Evolutionary conservation across 1,140 invertebrate genomes (phyloP), one percentile per base, ranked within the genome.

Genomic region (Scaptomyza hsui): DNA sequence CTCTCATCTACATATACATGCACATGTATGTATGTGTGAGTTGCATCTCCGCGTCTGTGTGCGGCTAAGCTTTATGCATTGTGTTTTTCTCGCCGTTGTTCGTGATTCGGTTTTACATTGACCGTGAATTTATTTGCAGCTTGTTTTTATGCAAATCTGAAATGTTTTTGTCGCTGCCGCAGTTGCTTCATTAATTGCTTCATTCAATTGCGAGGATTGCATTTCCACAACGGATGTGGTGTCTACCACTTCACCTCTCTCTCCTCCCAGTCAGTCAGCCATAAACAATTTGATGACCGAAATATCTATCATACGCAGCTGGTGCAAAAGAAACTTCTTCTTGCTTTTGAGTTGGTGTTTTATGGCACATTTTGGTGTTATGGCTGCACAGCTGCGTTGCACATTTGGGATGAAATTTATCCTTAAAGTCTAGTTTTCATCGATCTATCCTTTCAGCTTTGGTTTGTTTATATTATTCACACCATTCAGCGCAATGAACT

Each of bases 401-500:
- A 19, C 48, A 18, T 32, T 51, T 12, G 48, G 7, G 9, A n/a
- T 4, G n/a, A 10, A 29, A 9, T 29, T 26, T 9, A n/a, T 9
- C 3, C 19, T n/a, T n/a, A n/a, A n/a, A n/a, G n/a, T n/a, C n/a
- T n/a, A n/a, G 6, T 24, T 47, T 24, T 13, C 7, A n/a, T 37
- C 32, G n/a, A n/a, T 13, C 2, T 47, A 9, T 47, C 7, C 13
- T 24, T 47, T 24, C 1, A 47, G 26, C 18, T n/a, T 6, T 9
- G 29, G 16, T 45, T 76, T 81, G 78, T 73, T 81, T 55, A 81
- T 55, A 81, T 57, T 64, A 64, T 76, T 76, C 63, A 68, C 55
- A 80, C 73, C 51, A 72, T 64, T 64, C 62, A 70, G 79, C 79
- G 79, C 79, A 82, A 82, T 82, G 74, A 82, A 82, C 79, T 82